Evolutionary conservation across 1,140 invertebrate genomes (phyloP), one percentile per base, ranked within the genome.

Genomic region (Drosophila ogumai): DNA sequence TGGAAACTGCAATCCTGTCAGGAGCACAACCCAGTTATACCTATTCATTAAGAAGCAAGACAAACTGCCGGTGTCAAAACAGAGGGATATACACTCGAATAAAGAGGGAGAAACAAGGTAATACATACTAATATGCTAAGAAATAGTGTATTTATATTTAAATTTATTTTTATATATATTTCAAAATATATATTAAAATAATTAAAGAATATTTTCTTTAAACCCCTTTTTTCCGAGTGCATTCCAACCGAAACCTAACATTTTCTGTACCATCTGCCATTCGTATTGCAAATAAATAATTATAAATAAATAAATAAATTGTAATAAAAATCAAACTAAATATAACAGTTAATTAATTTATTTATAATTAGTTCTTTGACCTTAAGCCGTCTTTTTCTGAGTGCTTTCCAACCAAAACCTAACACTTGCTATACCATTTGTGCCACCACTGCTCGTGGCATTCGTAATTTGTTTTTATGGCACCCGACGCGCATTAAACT

Each of bases 391-490:
- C 2, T 2, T 22, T 22, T 22, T 2, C 19, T 3, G 22, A 41
- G 59, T 38, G 36, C 10, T 0, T 3, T n/a, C 25, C 28, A 19
- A 28, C 22, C 32, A 28, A n/a, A 25, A 54, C 2, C 32, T 12
- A 75, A 44, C 50, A 63, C 76, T 69, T 56, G 44, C 28, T 67
- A 67, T 67, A 82, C 64, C 79, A 82, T 74, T 79, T 75, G 59
- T 73, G 22, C 31, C 56, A 13, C 32, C 32, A 13, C 63, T 75
- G 60, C 28, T 44, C 43, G 38, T 50, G 49, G 28, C 38, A 36
- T 41, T 68, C 6, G 52, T 71, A 78, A 78, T 69, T 77, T 57
- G 58, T 43, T 79, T 74, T 76, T 73, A 85, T 73, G 73, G 73
- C 72, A 38, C 50, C 36, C 63, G 31, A 22, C 12, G 64, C 59